These are phyloP conservation scores for Melozone crissalis DNA, from an alignment of 2,113 vertebrate genomes.

Conservation along the genomic window DNA sequence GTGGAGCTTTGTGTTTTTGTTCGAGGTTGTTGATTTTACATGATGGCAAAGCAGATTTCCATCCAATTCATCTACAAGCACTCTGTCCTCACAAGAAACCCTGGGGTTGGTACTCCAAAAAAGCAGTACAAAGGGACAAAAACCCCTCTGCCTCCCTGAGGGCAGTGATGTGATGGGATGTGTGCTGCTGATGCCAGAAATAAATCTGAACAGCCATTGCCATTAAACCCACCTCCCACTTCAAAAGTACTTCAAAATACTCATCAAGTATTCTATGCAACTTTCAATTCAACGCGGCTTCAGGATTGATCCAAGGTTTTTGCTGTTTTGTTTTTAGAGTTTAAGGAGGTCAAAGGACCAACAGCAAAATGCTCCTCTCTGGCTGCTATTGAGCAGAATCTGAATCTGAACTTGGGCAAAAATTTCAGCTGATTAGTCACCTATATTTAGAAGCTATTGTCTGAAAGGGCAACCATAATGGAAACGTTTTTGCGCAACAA, in stretches of 20 bases:
- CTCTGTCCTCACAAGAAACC: not conserved
- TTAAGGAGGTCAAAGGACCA: not conserved
- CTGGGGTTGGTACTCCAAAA: not conserved
- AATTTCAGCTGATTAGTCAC: not conserved
- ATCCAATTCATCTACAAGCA: not conserved
- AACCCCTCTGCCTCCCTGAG: not conserved
- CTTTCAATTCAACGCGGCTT: not conserved
- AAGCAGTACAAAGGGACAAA: not conserved
- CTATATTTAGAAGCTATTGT: not conserved
- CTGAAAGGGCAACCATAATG: not conserved
- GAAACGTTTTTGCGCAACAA: not conserved
- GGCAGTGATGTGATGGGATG: fast-evolving
- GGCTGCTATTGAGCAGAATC: not conserved
- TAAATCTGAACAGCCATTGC: not conserved
- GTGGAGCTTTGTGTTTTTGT: not conserved
- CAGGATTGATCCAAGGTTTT: not conserved
- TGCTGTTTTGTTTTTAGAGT: not conserved
- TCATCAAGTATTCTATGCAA: not conserved
- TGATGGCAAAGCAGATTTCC: not conserved
- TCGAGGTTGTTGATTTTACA: not conserved
- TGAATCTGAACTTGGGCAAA: not conserved
- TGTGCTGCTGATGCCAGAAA: not conserved
- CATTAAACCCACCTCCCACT: not conserved
- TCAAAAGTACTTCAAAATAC: not conserved
- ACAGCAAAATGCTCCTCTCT: not conserved